phyloP scores from a whole-genome alignment of 2,113 vertebrate genomes.

The Ceyx cyanopectus region DNA sequence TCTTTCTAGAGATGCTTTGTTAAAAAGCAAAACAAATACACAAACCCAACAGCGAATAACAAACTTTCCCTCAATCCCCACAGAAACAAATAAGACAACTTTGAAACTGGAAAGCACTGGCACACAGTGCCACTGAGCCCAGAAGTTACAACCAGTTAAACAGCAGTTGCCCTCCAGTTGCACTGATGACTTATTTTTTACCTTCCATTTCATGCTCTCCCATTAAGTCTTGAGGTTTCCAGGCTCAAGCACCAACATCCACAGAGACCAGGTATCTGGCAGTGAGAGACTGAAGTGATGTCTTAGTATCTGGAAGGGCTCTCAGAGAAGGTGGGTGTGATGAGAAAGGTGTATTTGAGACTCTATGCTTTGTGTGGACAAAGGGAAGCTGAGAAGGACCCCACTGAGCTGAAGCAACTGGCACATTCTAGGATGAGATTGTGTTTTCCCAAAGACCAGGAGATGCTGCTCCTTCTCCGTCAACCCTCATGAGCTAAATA shows the following conservation, averaged over 20 bases:
- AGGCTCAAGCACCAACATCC: background rate
- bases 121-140: background rate
- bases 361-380: background rate
- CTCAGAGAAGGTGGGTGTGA: background rate
- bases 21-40: conserved; percentile 49
- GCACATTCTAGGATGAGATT: rapidly evolving
- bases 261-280: background rate
- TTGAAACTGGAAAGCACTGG: conserved; percentile 38
- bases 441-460: background rate
- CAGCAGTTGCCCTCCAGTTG: conserved; percentile 15
- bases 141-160: conserved; percentile 17
- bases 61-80: conserved; percentile 4
- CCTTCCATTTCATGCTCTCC: conserved; percentile 1
- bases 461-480: background rate
- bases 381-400: background rate
- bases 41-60: background rate
- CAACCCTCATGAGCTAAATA: background rate
- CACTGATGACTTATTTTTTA: conserved; percentile 4
- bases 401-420: background rate
- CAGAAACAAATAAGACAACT: conserved; percentile 44
- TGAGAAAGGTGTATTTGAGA: background rate
- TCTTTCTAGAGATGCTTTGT: conserved; percentile 11
- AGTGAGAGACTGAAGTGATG: rapidly evolving
- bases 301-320: background rate
- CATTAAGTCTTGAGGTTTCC: background rate